A percentile compares a stretch with the other conserved stretches of the same genome.
Conservation (phyloP, 2,797 vertebrate genomes). For the Dromococcyx pavoninus region DNA sequence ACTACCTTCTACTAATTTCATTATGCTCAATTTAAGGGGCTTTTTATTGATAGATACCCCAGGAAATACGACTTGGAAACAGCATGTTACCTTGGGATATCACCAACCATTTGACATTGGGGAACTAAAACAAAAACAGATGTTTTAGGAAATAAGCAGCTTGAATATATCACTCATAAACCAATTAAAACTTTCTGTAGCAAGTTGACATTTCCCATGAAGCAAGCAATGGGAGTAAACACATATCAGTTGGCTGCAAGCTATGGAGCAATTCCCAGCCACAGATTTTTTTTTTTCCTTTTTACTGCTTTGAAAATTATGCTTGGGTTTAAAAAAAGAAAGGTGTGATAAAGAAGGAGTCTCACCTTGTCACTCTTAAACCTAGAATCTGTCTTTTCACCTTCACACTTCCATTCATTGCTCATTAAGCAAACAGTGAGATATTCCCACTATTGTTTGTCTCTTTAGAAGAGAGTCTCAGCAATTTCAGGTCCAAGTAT, state of each 20-base stretch:
- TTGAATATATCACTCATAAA: conserved; percentile 68
- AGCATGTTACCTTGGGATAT: conserved; percentile 41
- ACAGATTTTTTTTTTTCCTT: not conserved
- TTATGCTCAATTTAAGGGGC: conserved; percentile 44
- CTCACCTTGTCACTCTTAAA: conserved; percentile 82
- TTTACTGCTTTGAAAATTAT: conserved; percentile 10
- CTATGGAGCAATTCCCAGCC: not conserved
- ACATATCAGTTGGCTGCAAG: not conserved
- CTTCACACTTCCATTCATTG: conserved; percentile 77
- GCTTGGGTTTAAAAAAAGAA: not conserved
- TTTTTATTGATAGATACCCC: conserved; percentile 43
- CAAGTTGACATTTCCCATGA: conserved; percentile 68
- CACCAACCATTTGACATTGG: conserved; percentile 42
- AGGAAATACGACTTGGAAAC: conserved; percentile 41
- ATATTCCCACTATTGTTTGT: conserved; percentile 72
- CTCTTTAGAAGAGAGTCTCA: conserved; percentile 36
- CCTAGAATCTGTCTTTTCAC: conserved; percentile 75
- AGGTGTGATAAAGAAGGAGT: conserved; percentile 78
- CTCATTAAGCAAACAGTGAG: conserved; percentile 80
- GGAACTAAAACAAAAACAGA: conserved; percentile 60
- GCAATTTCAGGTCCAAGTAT: conserved; percentile 6
- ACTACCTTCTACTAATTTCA: conserved; percentile 57
- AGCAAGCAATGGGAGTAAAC: conserved; percentile 34
- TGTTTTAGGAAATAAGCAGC: conserved; percentile 66
- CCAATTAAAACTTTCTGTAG: conserved; percentile 65